These are phyloP conservation scores for Epinephelus fuscoguttatus DNA, from an alignment of 2,113 vertebrate species.

Conservation along the genomic window DNA sequence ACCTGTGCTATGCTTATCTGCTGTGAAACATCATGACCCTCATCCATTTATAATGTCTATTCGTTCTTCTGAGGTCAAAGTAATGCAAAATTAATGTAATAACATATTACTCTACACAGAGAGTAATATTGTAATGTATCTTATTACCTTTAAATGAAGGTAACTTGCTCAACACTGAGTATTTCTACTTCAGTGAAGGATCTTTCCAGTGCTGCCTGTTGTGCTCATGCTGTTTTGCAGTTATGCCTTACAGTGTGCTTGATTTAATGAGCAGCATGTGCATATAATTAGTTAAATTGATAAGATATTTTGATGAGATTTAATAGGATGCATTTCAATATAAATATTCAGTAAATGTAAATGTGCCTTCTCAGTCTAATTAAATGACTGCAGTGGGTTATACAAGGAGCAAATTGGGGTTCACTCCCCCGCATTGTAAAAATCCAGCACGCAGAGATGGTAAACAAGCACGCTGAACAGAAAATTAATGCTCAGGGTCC, in stretches of 20 bases:
- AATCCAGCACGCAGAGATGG: conserved; percentile 1
- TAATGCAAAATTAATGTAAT: no score
- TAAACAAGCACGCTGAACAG: conserved; percentile 9
- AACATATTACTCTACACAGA: no score
- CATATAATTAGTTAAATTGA: conserved; percentile 72
- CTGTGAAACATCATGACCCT: no score
- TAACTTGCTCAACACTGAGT: no score
- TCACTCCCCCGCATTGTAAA: conserved; percentile 21
- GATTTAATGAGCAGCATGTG: conserved; percentile 69
- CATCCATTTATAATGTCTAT: no score
- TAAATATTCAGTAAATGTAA: conserved; percentile 75
- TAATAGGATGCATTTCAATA: conserved; percentile 70
- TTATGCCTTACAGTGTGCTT: conserved; percentile 56
- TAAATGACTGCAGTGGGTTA: conserved; percentile 43
- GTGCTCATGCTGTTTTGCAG: conserved; percentile 35
- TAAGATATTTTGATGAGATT: conserved; percentile 70
- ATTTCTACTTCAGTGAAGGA: not conserved
- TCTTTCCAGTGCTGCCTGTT: not conserved
- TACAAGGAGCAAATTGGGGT: conserved; percentile 23
- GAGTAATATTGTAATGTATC: no score
- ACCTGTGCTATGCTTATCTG: no score
- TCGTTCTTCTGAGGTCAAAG: no score
- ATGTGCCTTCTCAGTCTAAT: conserved; percentile 56
- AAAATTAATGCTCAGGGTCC: not conserved
- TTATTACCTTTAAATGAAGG: no score